Base-by-base conservation (phyloP, 2,113 vertebrate species). In the Trogon surrucura region DNA sequence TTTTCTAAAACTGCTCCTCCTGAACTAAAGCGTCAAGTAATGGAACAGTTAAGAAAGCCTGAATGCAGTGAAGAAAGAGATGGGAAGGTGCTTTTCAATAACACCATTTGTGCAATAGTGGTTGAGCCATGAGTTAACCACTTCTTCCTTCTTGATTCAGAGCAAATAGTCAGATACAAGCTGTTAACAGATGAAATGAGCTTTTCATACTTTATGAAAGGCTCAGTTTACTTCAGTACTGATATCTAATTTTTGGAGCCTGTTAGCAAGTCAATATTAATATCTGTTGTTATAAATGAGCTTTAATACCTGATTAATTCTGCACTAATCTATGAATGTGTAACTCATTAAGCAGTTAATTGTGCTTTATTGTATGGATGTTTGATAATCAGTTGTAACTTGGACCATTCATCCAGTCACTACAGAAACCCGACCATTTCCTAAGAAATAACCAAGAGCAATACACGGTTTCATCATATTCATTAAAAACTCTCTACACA, bases 71-170 rank as follows among this genome's bases (percentile, higher is more conserved):
- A 96, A 54, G 94, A 97, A 92, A 98, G 96, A 92, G 95, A 98
- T 3, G 98, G 98, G 25, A 99, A 97, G 72, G 95, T 99, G 67
- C 62, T 99, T 53, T 99, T 99, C 74, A 99, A 99, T 93, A 99
- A 98, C 88, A 99, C 90, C 89, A 88, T 99, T 16, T 97, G 96
- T 80, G 98, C 95, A 61, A 97, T 99, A 62, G 97, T 99, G 60
- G 30, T 99, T 61, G 98, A 98, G 34, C 89, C 98, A 41, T 98
- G 96, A 96, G 9, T 77, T 48, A 54, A 61, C 27, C 15, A 45
- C n/a, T 54, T 85, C 70, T 69, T 44, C 32, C 56, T 78, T 83
- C 56, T 66, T 58, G 16, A 44, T 69, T 20, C 16, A 64, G 77
- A 47, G 27, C 50, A 67, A 75, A 73, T 36, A 45, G 23, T n/a